These are phyloP conservation scores for Limnephilus rhombicus DNA, from an alignment of 2,888 invertebrate species.

Conservation along the genomic window DNA sequence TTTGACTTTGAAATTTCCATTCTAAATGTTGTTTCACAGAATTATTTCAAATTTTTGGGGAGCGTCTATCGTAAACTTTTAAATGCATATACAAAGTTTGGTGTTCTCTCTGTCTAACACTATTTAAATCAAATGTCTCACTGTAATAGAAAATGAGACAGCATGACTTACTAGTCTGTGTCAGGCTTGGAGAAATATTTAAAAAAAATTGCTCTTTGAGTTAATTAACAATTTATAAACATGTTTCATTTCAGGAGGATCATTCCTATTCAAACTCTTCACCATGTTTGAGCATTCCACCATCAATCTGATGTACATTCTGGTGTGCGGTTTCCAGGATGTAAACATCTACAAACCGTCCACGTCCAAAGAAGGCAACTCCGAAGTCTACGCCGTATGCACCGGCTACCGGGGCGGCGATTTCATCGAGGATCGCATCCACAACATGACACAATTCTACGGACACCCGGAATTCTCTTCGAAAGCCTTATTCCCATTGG, in stretches of 20 bases:
- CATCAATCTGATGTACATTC: conserved; percentile 86
- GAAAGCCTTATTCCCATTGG: conserved; percentile 79
- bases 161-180: too few species aligned
- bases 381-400: conserved; percentile 93
- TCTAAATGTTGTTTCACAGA: too few species aligned
- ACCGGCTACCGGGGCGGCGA: conserved; percentile 78
- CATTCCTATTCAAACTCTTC: conserved; percentile 92
- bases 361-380: conserved; percentile 96
- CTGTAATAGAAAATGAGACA: too few species aligned
- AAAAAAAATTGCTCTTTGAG: too few species aligned
- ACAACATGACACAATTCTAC: conserved; percentile 74
- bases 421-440: conserved; percentile 72
- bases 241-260: conserved; percentile 79
- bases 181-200: too few species aligned
- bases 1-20: too few species aligned
- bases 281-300: conserved; percentile 92
- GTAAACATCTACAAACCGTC: conserved; percentile 91
- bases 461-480: conserved; percentile 72
- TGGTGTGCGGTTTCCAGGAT: conserved; percentile 85
- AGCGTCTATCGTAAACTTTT: too few species aligned
- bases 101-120: too few species aligned
- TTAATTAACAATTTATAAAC: neutral
- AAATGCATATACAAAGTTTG: too few species aligned
- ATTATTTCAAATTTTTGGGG: too few species aligned
- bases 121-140: too few species aligned